These are phyloP conservation scores for Tachysurus vachellii DNA, from an alignment of 2,113 vertebrate genomes.

Conservation along the genomic window DNA sequence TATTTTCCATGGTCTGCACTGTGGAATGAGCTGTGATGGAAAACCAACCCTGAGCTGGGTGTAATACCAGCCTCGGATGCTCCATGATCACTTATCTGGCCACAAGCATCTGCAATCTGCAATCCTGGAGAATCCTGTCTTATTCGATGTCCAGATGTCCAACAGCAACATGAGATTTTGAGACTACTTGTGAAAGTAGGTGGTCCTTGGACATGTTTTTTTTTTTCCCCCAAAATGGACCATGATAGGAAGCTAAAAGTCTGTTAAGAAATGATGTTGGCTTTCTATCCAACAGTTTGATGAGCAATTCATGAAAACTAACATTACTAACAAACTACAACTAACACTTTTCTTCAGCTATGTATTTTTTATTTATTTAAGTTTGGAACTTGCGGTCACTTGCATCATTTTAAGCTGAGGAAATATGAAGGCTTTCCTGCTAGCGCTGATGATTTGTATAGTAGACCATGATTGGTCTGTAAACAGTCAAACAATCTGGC, in stretches of 20 bases:
- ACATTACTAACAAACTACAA: background rate
- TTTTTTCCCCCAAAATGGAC: background rate
- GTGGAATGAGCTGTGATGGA: background rate
- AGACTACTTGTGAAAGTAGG: background rate
- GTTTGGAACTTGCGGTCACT: background rate
- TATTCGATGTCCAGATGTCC: background rate
- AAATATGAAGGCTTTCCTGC: background rate
- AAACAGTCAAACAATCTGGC: background rate
- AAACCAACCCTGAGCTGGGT: background rate
- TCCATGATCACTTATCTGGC: background rate
- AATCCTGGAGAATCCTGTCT: background rate
- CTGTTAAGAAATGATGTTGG: background rate
- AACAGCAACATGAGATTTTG: background rate
- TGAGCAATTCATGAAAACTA: background rate
- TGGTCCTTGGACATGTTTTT: background rate
- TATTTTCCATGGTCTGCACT: slow-evolving; percentile 19
- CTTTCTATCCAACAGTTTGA: background rate
- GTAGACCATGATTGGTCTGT: background rate
- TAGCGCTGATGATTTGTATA: background rate
- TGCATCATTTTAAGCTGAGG: background rate
- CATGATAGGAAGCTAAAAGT: background rate
- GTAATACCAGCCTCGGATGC: background rate
- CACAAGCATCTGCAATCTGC: no score
- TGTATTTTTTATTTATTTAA: background rate
- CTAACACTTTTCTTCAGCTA: background rate